Base-by-base conservation (phyloP, 2,113 vertebrate species). In the Anseranas semipalmata region DNA sequence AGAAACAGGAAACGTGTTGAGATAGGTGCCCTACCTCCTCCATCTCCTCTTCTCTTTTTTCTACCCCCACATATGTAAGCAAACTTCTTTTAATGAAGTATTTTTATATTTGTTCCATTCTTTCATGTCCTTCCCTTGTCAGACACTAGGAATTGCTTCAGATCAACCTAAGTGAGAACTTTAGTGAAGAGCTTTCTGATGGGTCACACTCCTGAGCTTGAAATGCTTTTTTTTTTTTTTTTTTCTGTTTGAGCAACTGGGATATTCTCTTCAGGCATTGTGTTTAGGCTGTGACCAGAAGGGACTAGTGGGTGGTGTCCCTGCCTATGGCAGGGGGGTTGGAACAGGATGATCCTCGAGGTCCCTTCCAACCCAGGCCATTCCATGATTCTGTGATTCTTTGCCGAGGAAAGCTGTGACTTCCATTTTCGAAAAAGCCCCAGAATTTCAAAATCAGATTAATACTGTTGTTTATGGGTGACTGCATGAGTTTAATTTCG, bases 121-220 rank as follows among this genome's bases (percentile, higher is more conserved):
- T 55, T n/a, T 55, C 33, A 13, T 9, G 28, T 27, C n/a, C 9
- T 66, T 90, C 12, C 56, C 43, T 55, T 25, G 11, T 75, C 58
- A 28, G 58, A 39, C 14, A 28, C 6, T 16, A 72, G 58, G 10
- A 27, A 15, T 46, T 66, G 55, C 33, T 77, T 73, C 48, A 66
- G 30, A 27, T 35, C 43, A 24, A 30, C 16, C 7, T 30, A 46
- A 87, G n/a, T 7, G 15, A 85, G 32, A 59, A 37, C 6, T 41
- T 58, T 2, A 24, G 68, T 67, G 56, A 37, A 45, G 37, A 60
- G 13, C 22, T 67, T 68, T 73, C 28, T 41, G 41, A 22, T 0
- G 1, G 14, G 13, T 2, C 33, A 14, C 14, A 3, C 14, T 35
- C 10, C 21, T 46, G 39, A 62, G 8, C 1, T n/a, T 71, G 33